Base-by-base conservation (phyloP, 2,888 invertebrate species). In the Onchidella celtica region DNA sequence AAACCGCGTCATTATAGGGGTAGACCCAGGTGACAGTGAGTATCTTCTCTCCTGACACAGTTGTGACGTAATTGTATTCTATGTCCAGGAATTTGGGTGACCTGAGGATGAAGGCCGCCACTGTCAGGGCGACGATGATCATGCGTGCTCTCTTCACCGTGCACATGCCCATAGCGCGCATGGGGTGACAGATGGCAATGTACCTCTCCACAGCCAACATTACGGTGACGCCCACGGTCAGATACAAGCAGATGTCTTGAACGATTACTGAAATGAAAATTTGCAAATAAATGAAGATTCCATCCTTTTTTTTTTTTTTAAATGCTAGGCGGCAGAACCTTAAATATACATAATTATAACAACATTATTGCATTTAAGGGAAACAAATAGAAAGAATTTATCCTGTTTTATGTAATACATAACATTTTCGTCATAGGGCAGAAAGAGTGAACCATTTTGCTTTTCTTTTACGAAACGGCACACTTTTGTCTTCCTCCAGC, bases 171-270 rank as follows among this genome's bases (percentile, higher is more conserved):
- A 72, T 61, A 0, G 79, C 81, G 17, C 89, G 84, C 38, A 92
- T 87, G 2, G 92, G 92, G 72, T 90, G 88, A 61, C 92, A 92
- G 79, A 92, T 92, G 29, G 92, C 92, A 38, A 92, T 91, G 87
- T 92, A 92, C 21, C 92, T 83, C 85, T 92, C 92, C 4, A 91
- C 87, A 1, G 92, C 92, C 65, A 92, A 86, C 87, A 92, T 88
- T 11, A 92, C 92, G 0, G 92, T 92, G 63, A 92, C 81, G 91
- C 92, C 92, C 6, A 92, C 88, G 0, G 92, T 92, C 4, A 88
- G 87, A 29, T 89, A 85, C 29, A 86, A 83, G 4, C 86, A 85
- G 66, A 87, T 88, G 21, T 84, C 86, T 77, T 87, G 72, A 0
- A 73, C n/a, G 57, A 66, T 73, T 17, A 66, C 72, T 73, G 73